phyloP scores from a whole-genome alignment of 2,888 invertebrate genomes.

The Mesoligia furuncula region DNA sequence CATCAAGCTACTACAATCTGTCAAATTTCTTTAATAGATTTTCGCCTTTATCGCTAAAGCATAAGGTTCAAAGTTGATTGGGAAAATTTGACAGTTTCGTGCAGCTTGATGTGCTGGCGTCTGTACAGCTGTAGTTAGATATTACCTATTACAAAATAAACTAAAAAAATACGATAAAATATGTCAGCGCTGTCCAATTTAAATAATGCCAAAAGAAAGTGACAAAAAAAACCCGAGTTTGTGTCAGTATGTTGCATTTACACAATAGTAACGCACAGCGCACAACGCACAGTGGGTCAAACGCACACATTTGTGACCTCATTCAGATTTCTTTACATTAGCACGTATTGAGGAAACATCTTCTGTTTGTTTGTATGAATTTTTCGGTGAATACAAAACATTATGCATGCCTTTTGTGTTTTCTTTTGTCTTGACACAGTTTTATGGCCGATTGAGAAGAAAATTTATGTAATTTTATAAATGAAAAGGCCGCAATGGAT shows the following conservation, averaged over 20 bases:
- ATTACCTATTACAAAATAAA: not conserved
- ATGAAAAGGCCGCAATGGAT: not conserved
- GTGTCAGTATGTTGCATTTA: conserved; percentile 48
- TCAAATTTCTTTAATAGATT: no score
- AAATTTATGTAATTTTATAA: not conserved
- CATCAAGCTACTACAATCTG: no score
- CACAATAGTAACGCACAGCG: conserved; percentile 42
- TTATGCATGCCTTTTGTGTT: conserved; percentile 15
- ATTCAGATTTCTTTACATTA: conserved; percentile 43
- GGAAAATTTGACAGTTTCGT: no score
- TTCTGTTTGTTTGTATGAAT: conserved; percentile 11
- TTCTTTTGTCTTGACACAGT: conserved; percentile 22
- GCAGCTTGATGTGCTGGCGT: no score
- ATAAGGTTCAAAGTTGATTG: no score
- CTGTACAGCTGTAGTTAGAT: not conserved
- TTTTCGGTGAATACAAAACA: conserved; percentile 29
- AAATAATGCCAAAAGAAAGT: conserved; percentile 34
- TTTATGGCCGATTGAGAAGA: not conserved
- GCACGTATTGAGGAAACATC: conserved; percentile 14
- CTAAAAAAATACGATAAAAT: not conserved
- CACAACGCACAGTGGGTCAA: conserved; percentile 46
- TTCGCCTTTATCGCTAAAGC: no score
- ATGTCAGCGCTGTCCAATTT: conserved; percentile 1
- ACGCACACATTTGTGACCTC: conserved; percentile 43
- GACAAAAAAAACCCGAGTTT: conserved; percentile 20